Base-by-base conservation (phyloP, 2,888 invertebrate genomes). In the Phengaris arion region DNA sequence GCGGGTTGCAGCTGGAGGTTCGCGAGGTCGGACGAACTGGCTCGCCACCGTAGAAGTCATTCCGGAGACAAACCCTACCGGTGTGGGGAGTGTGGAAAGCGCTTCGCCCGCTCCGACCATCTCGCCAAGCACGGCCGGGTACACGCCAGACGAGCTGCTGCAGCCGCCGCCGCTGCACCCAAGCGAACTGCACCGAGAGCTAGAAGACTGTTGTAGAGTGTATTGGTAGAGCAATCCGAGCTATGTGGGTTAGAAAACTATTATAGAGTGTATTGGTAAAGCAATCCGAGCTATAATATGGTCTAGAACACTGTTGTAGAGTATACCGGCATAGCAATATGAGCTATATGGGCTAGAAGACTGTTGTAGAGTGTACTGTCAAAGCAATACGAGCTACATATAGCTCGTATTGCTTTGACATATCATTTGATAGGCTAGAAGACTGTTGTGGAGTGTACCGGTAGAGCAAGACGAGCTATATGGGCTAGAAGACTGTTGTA, bases 31-130 rank as follows among this genome's bases (percentile, higher is more conserved):
- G 99, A 99, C 87, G 99, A 99, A 89, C 90, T 99, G 79, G 98
- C 98, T 2, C 95, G 99, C 35, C 99, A 99, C 87, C 96, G 97
- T 75, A 95, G 99, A 79, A 98, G 98, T n/a, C 99, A 99, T 89
- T 98, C 98, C 0, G 99, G 99, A 0, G 95, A 98, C 78, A 98
- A 98, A 88, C 99, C 99, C 0, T 99, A 99, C 89, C 95, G 96
- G 77, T 99, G 99, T 88, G 94, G 95, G 77, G 95, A 97, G 82
- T 99, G 99, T 87, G 95, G 96, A 74, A 98, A 99, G 89, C 95
- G 96, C 78, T 99, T 99, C 89, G 97, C 98, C 0, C 94, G 99
- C 48, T 98, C 98, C 51, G 99, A 99, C 88, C 99, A 99, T 88
- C 94, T 99, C 76, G 96, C 98, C 48, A 99, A 99, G 88, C 99